Evolutionary conservation across 1,140 invertebrate genomes (phyloP).

Genomic region (Drosophila tristis): DNA sequence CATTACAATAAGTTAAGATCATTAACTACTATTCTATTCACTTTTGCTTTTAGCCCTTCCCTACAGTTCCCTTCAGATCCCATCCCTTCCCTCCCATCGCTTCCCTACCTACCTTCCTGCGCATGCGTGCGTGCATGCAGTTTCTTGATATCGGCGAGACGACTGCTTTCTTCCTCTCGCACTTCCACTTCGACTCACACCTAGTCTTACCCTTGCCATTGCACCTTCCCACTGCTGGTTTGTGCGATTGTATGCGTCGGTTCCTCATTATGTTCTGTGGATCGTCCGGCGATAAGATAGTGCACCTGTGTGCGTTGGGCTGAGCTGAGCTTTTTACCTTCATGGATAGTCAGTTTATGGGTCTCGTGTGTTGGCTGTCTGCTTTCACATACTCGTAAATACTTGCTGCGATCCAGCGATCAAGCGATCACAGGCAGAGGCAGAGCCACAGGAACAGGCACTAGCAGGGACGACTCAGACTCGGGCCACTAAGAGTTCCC

Average conservation of each 20-base stretch:
- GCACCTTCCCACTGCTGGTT: slow-evolving; percentile 33
- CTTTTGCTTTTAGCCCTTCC: slow-evolving; percentile 70
- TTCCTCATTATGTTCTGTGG: slow-evolving; percentile 55
- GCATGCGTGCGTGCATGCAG: slow-evolving; percentile 61
- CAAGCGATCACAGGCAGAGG: slow-evolving; percentile 27
- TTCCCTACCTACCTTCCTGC: too few species aligned
- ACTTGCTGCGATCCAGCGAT: slow-evolving; percentile 48
- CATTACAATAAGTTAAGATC: slow-evolving; percentile 73
- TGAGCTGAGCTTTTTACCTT: slow-evolving; percentile 70
- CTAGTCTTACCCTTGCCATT: slow-evolving; percentile 9
- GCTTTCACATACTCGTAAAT: slow-evolving; percentile 71
- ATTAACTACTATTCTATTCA: slow-evolving; percentile 79
- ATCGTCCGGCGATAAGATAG: slow-evolving; percentile 68
- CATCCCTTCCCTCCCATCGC: too few species aligned
- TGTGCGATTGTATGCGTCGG: slow-evolving; percentile 29
- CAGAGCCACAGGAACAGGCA: slow-evolving; percentile 1
- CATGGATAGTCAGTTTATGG: slow-evolving; percentile 82
- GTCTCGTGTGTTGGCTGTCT: slow-evolving; percentile 68
- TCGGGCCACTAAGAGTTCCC: slow-evolving; percentile 53
- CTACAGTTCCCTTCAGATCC: too few species aligned
- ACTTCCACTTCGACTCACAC: background rate
- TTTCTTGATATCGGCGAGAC: slow-evolving; percentile 59
- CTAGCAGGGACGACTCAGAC: slow-evolving; percentile 8
- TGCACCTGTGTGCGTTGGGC: slow-evolving; percentile 36
- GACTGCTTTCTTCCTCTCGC: slow-evolving; percentile 3